These are phyloP conservation scores for Seira sanloemensis DNA, from an alignment of 2,888 invertebrate species.

Conservation along the genomic window DNA sequence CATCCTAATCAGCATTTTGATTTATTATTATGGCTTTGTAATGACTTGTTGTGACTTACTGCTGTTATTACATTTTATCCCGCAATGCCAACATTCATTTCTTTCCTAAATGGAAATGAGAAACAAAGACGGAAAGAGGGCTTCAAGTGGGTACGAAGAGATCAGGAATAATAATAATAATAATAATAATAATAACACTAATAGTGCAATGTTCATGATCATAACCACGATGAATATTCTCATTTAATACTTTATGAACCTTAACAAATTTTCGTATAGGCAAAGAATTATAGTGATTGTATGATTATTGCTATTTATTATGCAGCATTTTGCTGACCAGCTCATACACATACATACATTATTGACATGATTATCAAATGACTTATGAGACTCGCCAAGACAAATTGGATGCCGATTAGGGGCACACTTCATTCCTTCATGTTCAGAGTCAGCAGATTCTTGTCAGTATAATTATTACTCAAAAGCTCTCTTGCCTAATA, in stretches of 20 bases:
- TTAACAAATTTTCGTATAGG: not conserved
- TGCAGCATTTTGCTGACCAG: not conserved
- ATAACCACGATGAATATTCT: not conserved
- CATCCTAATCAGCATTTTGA: constrained; percentile 60
- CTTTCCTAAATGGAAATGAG: constrained; percentile 49
- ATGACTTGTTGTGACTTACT: constrained; percentile 63
- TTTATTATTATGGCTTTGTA: constrained; percentile 65
- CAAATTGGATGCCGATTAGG: constrained; percentile 52
- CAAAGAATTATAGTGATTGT: not conserved
- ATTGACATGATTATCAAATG: constrained; percentile 61
- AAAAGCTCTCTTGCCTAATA: too few species aligned
- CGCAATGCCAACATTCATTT: constrained; percentile 61
- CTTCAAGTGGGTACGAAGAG: not conserved
- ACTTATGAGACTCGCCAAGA: constrained; percentile 58
- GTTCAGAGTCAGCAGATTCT: not conserved
- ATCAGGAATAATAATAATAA: constrained; percentile 34
- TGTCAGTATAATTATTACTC: not conserved
- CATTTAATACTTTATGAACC: constrained; percentile 1
- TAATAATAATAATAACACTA: constrained; percentile 38
- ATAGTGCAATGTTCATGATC: constrained; percentile 7
- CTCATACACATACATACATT: constrained; percentile 42
- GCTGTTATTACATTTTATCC: constrained; percentile 64
- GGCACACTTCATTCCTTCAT: not conserved
- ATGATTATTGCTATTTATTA: not conserved
- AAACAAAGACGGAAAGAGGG: constrained; percentile 27